Evolutionary conservation across 1,140 invertebrate species (phyloP), one percentile per base, ranked within the genome.

Genomic region (Nasonia giraulti): DNA sequence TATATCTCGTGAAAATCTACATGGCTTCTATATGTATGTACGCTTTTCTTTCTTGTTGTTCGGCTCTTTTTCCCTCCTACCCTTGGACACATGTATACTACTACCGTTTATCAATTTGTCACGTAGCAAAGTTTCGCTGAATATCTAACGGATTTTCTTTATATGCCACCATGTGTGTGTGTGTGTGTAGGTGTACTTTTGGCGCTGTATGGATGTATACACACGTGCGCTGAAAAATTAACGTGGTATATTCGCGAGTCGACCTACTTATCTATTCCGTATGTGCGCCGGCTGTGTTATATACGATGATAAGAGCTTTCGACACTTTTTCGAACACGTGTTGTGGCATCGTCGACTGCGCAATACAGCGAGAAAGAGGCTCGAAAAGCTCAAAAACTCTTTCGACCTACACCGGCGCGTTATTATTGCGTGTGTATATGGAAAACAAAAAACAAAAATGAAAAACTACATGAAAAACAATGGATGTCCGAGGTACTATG

Each of bases 401-500:
- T 20, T 17, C 2, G 8, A 75, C 1, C 73, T n/a, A 44, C 6
- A 8, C 20, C 37, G 73, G 33, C 37, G 11, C 33, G 33, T 5
- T 62, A 75, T 14, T 40, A 75, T 5, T 71, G 2, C 12, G 31
- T 71, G 68, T 31, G 68, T 33, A 17, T 27, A 12, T 31, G 2
- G 12, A 31, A 33, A 71, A 31, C 33, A 71, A 71, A 27, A 27
- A 71, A 33, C 31, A 31, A 71, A 71, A 71, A 71, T 80, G 66
- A 87, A 87, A 69, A 84, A 85, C 37, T 85, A 69, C 83, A 86
- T 74, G 31, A 85, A 83, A 73, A 86, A 84, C 84, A 86, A 55
- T 73, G 47, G 55, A 80, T 69, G 77, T 66, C 76, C 62, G 33
- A 14, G 83, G 68, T 44, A 77, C 14, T 75, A 74, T 75, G 74